Evolutionary conservation across 2,888 invertebrate genomes (phyloP).

Genomic region (Lacanobia oleracea): DNA sequence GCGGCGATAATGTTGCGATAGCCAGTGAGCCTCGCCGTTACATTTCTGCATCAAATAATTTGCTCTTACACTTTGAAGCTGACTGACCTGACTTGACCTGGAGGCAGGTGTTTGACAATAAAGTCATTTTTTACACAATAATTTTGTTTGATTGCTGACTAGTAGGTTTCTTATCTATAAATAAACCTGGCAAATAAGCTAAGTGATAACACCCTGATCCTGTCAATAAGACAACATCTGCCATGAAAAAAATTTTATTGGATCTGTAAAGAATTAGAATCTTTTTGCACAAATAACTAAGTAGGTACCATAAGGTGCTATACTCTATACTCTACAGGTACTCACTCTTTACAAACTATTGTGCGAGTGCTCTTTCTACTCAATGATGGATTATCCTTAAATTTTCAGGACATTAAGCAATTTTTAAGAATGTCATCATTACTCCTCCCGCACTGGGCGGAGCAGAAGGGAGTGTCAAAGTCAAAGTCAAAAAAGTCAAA

Average conservation of each 20-base stretch:
- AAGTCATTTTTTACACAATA: neutral
- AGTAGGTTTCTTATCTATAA: neutral
- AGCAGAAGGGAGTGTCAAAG: too few species aligned
- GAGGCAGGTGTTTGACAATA: neutral
- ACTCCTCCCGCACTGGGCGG: too few species aligned
- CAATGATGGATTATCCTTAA: too few species aligned
- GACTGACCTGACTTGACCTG: neutral
- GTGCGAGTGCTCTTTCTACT: neutral
- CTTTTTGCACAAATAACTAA: neutral
- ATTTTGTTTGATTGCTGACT: too few species aligned
- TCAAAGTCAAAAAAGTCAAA: too few species aligned
- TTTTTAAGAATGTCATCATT: too few species aligned
- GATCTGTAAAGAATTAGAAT: neutral
- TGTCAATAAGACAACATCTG: neutral
- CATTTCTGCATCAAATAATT: neutral
- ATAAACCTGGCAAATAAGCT: neutral
- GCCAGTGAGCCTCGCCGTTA: neutral
- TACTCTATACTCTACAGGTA: too few species aligned
- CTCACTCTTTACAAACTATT: too few species aligned
- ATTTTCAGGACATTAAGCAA: too few species aligned
- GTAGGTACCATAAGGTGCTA: too few species aligned
- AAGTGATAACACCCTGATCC: neutral
- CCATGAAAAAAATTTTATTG: neutral
- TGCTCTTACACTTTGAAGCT: neutral
- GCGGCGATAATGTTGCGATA: neutral